These are phyloP conservation scores for Thripadectes ignobilis DNA, from an alignment of 2,797 vertebrate species.

Conservation along the genomic window DNA sequence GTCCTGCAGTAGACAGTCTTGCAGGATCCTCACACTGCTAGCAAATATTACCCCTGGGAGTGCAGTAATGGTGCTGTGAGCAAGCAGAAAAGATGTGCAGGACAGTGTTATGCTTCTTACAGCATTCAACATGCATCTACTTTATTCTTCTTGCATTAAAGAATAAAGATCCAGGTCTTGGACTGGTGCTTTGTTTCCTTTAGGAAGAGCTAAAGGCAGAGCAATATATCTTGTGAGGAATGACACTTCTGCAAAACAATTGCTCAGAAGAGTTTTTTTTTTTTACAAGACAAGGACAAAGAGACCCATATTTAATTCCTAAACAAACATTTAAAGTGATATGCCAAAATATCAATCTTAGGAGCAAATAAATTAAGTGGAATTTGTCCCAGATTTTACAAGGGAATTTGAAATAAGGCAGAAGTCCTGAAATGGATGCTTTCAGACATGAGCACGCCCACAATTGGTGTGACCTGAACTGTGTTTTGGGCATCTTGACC, in stretches of 20 bases:
- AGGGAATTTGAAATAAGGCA: neutral
- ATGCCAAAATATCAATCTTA: neutral
- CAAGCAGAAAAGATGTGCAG: neutral
- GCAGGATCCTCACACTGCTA: neutral
- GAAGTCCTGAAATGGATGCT: neutral
- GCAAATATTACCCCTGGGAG: neutral
- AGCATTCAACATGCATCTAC: rapidly evolving
- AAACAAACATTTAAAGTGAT: neutral
- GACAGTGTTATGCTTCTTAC: neutral
- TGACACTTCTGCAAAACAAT: neutral
- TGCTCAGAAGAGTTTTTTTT: neutral
- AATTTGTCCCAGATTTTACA: neutral
- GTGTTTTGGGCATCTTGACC: neutral
- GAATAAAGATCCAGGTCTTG: neutral
- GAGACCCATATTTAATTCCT: neutral
- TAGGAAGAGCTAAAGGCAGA: neutral
- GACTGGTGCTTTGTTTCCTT: neutral
- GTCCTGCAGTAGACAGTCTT: neutral
- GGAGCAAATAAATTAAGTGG: neutral
- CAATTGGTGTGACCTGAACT: rapidly evolving
- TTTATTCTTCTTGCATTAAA: neutral
- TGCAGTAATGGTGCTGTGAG: neutral
- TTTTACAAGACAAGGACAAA: neutral
- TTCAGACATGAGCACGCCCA: neutral
- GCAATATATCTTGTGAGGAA: neutral